These are phyloP conservation scores for Schrankia costaestrigalis DNA, from an alignment of 2,888 invertebrate species.

Conservation along the genomic window DNA sequence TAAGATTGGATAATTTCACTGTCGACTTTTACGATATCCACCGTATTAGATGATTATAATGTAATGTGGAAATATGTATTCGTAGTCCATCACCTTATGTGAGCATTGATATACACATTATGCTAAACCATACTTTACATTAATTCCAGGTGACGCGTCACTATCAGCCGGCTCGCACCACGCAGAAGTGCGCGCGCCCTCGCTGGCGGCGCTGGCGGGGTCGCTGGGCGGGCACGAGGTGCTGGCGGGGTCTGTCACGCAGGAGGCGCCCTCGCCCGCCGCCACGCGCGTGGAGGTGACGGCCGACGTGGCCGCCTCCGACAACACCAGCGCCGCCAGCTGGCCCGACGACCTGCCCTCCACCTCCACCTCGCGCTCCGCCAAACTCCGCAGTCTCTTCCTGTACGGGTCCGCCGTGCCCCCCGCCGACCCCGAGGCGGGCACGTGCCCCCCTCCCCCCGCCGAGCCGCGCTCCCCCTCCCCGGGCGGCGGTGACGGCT, in stretches of 20 bases:
- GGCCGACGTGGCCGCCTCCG: slow-evolving; percentile 45
- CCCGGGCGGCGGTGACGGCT: slow-evolving; percentile 10
- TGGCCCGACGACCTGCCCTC: slow-evolving; percentile 62
- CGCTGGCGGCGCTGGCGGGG: slow-evolving; percentile 70
- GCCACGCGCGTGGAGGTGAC: slow-evolving; percentile 57
- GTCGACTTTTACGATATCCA: too few relatives aligned
- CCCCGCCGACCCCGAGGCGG: slow-evolving; percentile 57
- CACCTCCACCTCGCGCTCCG: slow-evolving; percentile 53
- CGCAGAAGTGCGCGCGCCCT: slow-evolving; percentile 62
- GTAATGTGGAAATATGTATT: too few relatives aligned
- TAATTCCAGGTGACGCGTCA: slow-evolving; percentile 63
- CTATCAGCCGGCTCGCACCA: slow-evolving; percentile 64
- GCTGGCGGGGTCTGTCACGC: slow-evolving; percentile 47
- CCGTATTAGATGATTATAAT: too few relatives aligned
- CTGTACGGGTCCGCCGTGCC: slow-evolving; percentile 64
- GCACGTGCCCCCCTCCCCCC: slow-evolving; percentile 16
- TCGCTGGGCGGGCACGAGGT: slow-evolving; percentile 63
- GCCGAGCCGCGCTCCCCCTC: slow-evolving; percentile 18
- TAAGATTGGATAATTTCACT: too few relatives aligned
- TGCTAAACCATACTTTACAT: too few relatives aligned
- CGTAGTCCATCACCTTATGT: too few relatives aligned
- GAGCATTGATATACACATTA: too few relatives aligned
- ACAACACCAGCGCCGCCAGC: slow-evolving; percentile 51
- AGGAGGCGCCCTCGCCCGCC: slow-evolving; percentile 45
- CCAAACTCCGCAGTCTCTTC: slow-evolving; percentile 60